Percentiles rank a stretch among this genome's conserved stretches.
phyloP scores from a whole-genome alignment of 2,113 vertebrate genomes.

The Rostratula benghalensis region DNA sequence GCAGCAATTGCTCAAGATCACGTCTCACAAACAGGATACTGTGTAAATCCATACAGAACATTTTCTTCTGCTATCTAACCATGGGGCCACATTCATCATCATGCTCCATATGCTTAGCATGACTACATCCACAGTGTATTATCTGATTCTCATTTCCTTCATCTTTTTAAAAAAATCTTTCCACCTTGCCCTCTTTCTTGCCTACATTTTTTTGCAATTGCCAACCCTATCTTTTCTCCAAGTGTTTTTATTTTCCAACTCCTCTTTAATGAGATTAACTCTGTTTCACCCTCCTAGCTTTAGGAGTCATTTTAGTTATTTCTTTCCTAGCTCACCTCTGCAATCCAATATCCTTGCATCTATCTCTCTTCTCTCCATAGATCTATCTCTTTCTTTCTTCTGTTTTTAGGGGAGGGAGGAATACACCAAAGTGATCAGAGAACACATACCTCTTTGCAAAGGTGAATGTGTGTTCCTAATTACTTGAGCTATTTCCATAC shows the following conservation, averaged over 20 bases:
- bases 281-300: neutral
- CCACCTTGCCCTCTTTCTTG: neutral
- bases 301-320: neutral
- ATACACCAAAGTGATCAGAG: neutral
- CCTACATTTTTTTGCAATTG: neutral
- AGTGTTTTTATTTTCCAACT: neutral
- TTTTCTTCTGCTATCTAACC: neutral
- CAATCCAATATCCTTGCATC: neutral
- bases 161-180: neutral
- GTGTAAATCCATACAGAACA: neutral
- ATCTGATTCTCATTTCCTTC: neutral
- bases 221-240: neutral
- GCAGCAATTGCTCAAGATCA: neutral
- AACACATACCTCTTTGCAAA: neutral
- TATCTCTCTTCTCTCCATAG: neutral
- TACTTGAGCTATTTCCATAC: neutral
- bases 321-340: neutral
- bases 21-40: neutral
- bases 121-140: neutral
- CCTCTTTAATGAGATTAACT: neutral
- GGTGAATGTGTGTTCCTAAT: neutral
- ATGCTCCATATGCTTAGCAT: neutral
- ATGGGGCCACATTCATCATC: neutral
- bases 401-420: neutral
- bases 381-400: neutral